A percentile compares a stretch with the other conserved stretches of the same genome.
These are phyloP conservation scores for Mixornis gularis DNA, from an alignment of 2,113 vertebrate species.

Conservation along the genomic window DNA sequence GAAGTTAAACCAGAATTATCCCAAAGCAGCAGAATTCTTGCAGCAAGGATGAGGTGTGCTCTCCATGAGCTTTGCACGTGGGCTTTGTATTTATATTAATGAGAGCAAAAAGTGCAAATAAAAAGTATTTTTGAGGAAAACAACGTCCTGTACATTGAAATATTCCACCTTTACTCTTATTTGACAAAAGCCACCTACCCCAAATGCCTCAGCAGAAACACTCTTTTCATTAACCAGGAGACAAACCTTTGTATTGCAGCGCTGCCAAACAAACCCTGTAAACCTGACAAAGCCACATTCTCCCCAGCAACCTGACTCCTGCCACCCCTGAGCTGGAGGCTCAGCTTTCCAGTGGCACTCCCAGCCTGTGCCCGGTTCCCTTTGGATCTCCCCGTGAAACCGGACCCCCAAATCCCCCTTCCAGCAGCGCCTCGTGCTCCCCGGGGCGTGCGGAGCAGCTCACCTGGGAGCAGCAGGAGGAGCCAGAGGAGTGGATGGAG, in stretches of 20 bases:
- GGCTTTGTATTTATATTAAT: background rate
- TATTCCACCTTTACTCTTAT: background rate
- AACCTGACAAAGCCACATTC: rapidly evolving
- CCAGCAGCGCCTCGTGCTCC: background rate
- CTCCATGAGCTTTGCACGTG: background rate
- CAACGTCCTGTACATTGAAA: background rate
- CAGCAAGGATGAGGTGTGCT: background rate
- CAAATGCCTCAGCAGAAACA: background rate
- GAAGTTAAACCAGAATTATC: background rate
- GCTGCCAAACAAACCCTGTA: rapidly evolving
- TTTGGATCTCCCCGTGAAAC: background rate
- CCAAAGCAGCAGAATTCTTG: background rate
- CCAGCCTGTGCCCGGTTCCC: rapidly evolving
- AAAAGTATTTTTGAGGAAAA: background rate
- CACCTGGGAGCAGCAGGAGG: constrained; percentile 65
- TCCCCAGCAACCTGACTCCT: background rate
- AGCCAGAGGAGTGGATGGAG: constrained; percentile 19
- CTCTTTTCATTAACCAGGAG: background rate
- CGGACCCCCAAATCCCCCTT: background rate
- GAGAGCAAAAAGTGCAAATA: background rate
- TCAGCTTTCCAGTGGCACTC: background rate
- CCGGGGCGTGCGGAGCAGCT: background rate
- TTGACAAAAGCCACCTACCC: background rate
- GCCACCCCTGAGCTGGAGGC: background rate
- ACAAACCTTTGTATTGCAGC: background rate